Evolutionary conservation across 2,797 vertebrate genomes (phyloP), one percentile per base, ranked within the genome.

Genomic region (Xenops minutus): DNA sequence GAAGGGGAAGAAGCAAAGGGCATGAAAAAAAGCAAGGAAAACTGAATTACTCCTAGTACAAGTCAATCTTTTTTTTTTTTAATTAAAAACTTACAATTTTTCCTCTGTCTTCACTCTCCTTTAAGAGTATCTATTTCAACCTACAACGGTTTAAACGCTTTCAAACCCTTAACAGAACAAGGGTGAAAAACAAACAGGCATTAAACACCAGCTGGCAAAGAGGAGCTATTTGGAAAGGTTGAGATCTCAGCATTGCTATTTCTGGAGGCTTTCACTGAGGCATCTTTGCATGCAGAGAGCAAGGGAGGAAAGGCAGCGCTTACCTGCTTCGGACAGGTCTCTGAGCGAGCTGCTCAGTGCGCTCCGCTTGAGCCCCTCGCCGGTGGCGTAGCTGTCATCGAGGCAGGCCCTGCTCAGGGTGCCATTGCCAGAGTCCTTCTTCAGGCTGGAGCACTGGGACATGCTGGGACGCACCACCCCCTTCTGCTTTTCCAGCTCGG

Each of bases 401-500:
- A 99, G 98, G 96, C 99, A 99, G 6, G 98, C 98, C 67, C 99
- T 97, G 97, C 97, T 98, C 96, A 99, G 97, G 0, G 98, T 99
- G 52, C 99, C 98, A 2, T 99, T 99, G n/a, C 99, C 99, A 0
- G 99, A 97, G 14, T 99, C 99, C 95, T 99, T 99, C 97, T 99
- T 99, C 80, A 99, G 96, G 44, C 98, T 98, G 23, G 99, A 99
- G 88, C 98, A 98, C 92, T 99, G 99, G 44, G 99, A 99, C 97
- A 99, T 98, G 97, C 98, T 99, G 77, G 99, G 98, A 15, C 99
- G 98, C 51, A 99, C 98, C 46, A 99, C 98, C 0, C 99, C 99
- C 94, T 99, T 99, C 98, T 99, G 99, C 75, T 99, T 99, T 90
- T 99, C 99, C 7, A 99, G 98, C 95, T 99, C 99, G 51, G 99